Evolutionary conservation across 2,113 vertebrate species (phyloP).

Genomic region (Baryphthengus martii): DNA sequence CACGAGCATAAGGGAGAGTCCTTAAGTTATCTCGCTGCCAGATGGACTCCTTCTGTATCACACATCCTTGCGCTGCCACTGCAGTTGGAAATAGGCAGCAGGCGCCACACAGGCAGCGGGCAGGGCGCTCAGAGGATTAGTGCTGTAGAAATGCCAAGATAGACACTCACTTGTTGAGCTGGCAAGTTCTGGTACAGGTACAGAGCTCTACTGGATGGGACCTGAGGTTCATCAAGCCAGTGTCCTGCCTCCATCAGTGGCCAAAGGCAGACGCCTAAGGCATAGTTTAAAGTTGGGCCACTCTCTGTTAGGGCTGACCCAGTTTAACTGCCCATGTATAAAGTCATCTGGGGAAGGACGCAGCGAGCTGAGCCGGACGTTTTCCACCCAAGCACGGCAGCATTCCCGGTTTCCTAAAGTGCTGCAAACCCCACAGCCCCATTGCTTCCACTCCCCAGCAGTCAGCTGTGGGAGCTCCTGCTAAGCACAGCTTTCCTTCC

Average conservation of each 20-base stretch:
- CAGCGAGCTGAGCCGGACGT: rapidly evolving
- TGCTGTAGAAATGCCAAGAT: background rate
- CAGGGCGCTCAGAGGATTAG: background rate
- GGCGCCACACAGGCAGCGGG: background rate
- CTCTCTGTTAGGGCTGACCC: background rate
- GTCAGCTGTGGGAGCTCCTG: background rate
- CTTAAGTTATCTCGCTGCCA: background rate
- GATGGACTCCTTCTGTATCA: background rate
- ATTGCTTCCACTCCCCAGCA: background rate
- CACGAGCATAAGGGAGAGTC: background rate
- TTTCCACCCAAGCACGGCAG: background rate
- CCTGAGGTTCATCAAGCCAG: background rate
- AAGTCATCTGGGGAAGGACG: background rate
- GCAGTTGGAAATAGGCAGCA: background rate
- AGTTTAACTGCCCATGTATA: background rate
- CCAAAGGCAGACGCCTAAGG: background rate
- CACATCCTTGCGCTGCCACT: background rate
- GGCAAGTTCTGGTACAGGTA: background rate
- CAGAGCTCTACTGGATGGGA: background rate
- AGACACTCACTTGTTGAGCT: background rate
- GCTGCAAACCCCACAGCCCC: background rate
- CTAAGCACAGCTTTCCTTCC: background rate
- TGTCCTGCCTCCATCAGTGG: background rate
- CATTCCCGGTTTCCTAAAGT: background rate
- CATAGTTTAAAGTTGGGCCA: background rate